Evolutionary conservation across 2,113 vertebrate species (phyloP), one percentile per base, ranked within the genome.

Genomic region (Corythoichthys intestinalis): DNA sequence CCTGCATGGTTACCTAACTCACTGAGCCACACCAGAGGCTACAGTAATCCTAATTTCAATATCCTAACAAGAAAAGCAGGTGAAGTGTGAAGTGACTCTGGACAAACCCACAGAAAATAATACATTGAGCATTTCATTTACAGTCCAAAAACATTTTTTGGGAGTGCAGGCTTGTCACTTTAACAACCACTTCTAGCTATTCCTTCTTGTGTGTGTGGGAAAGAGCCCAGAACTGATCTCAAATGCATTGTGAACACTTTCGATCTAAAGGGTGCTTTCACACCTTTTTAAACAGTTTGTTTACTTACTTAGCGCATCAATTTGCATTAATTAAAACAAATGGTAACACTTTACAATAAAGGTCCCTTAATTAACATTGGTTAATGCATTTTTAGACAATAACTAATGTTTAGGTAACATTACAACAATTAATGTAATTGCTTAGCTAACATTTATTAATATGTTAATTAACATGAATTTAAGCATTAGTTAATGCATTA

Each of bases 1-100:
- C 44, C 11, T 50, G n/a, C 46, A 74, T 71, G 67, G 66, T 75
- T n/a, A 70, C 9, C 10, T n/a, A 67, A 6, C 13, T 48, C 59
- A 64, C 28, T 39, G 50, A 70, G 56, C 49, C 28, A 48, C 17
- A 49, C 6, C 57, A 8, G 64, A 14, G 61, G 20, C 61, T 34
- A 34, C 44, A 63, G 47, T 47, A 20, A 13, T 46, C 41, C 41
- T 44, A 2, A 20, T 63, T 63, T 28, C 60, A 63, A 28, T 63
- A 13, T 63, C 41, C 41, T 13, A n/a, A 63, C 41, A 47, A 63
- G 60, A 11, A 28, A 11, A 63, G 41, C 41, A 13, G 20, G 9
- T n/a, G 39, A 12, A 12, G 41, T 28, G 41, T 46, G n/a, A 61
- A 61, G 17, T 12, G 15, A 62, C 6, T 44, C 60, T 3, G 41